Base-by-base conservation (phyloP, 1,140 invertebrate species). In the Mamestra configurata region DNA sequence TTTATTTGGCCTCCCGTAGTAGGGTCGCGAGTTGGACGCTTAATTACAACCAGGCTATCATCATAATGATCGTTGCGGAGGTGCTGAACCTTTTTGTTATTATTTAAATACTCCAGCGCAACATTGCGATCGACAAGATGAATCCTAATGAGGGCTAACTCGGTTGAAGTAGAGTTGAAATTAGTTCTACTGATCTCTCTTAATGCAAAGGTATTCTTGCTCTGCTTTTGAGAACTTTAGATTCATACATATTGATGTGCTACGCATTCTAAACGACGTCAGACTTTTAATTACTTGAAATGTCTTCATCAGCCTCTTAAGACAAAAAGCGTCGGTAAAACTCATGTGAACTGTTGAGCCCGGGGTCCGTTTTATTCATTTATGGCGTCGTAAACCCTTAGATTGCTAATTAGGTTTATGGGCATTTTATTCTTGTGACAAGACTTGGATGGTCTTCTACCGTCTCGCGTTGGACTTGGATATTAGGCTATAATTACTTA, bases 361-460 rank as follows among this genome's bases (percentile, higher is more conserved):
- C 40, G 77, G 78, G 66, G 37, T 86, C 84, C 83, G 88, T 88
- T 90, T 92, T 92, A 92, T 93, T 91, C 89, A 90, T 92, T 92
- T 92, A 92, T 84, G 79, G 81, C 80, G 66, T 83, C 82, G 80
- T 93, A 93, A 93, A 93, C 88, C 79, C 81, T 90, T 89, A 89
- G 90, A 92, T 92, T 91, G 86, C 89, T 93, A 93, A 92, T 93
- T 92, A 92, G 87, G 88, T 92, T 92, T 92, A 93, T 91, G 85
- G 83, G 80, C 77, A 82, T 89, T 91, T 89, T 89, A 89, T 89
- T 86, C 68, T 73, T 73, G 73, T 85, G 81, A 84, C 81, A 82
- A 82, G 75, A 77, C 53, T 43, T 55, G 15, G 46, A 55, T 73
- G 77, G 53, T 80, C 76, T 71, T 53, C 27, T 24, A 66, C 20